phyloP scores from a whole-genome alignment of 2,797 vertebrate species.

The Paguma larvata region DNA sequence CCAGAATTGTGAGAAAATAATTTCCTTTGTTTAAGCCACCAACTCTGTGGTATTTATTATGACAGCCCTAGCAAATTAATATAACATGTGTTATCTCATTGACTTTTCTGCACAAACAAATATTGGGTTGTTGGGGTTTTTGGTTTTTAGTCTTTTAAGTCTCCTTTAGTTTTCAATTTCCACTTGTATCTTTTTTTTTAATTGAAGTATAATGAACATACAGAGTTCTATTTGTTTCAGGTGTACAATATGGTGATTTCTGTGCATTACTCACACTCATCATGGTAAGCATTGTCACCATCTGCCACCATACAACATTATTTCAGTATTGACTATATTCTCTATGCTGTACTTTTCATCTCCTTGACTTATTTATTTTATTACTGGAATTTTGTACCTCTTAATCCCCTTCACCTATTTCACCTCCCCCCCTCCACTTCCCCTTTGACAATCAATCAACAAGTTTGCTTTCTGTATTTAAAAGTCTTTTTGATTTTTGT shows the following conservation, averaged over 20 bases:
- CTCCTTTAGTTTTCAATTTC: not conserved
- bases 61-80: not conserved
- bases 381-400: not conserved
- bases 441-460: not conserved
- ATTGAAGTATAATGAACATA: not conserved
- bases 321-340: not conserved
- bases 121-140: not conserved
- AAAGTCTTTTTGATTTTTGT: not conserved
- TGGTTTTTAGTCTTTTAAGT: not conserved
- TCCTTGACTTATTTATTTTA: not conserved
- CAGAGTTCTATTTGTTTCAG: not conserved
- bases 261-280: not conserved
- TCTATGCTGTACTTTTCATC: not conserved
- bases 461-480: not conserved
- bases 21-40: not conserved
- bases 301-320: not conserved
- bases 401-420: not conserved
- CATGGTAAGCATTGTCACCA: not conserved
- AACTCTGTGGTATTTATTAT: not conserved
- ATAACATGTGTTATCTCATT: not conserved
- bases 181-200: not conserved
- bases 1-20: constrained; percentile 5
- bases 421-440: not conserved
- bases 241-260: not conserved
- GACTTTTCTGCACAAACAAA: not conserved